Evolutionary conservation across 2,113 vertebrate genomes (phyloP).

Genomic region (Ellobius talpinus): DNA sequence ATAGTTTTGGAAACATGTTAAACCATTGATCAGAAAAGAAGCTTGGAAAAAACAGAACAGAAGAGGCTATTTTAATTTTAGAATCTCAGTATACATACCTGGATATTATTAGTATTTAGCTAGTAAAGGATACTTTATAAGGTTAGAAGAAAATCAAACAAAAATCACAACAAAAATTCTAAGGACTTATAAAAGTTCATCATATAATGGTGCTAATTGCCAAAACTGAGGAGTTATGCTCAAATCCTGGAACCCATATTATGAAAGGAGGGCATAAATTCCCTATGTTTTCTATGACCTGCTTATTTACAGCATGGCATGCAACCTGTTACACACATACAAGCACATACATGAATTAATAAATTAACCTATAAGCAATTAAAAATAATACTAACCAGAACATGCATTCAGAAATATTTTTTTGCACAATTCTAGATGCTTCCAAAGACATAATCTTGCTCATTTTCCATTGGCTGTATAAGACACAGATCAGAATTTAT

Average conservation of each 20-base stretch:
- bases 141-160: neutral
- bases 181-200: neutral
- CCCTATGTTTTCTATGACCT: neutral
- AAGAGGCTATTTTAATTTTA: neutral
- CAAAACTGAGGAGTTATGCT: neutral
- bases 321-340: neutral
- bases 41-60: neutral
- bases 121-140: neutral
- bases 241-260: no score
- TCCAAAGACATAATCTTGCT: neutral
- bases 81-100: neutral
- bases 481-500: neutral
- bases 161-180: neutral
- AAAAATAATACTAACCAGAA: neutral
- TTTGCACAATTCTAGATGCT: neutral
- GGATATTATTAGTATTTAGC: neutral
- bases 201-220: neutral
- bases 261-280: neutral
- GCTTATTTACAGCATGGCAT: neutral
- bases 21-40: neutral
- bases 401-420: neutral
- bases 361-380: no score
- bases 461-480: neutral
- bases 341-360: no score
- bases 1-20: neutral